Base-by-base conservation (phyloP, 2,888 invertebrate species). In the Drosophila yooni region DNA sequence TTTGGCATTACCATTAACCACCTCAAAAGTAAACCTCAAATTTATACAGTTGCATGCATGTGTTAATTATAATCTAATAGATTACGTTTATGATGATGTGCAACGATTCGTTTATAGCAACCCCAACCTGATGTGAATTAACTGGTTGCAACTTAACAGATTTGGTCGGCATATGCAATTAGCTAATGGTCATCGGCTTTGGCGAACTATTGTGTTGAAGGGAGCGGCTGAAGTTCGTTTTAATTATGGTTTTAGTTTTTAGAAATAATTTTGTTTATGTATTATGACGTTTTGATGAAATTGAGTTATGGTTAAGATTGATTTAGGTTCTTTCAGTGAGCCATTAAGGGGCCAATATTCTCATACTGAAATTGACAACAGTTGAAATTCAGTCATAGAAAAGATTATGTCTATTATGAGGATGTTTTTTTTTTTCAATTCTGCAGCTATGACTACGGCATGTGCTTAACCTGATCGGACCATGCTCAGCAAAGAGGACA, bases 11-110 rank as follows among this genome's bases (percentile, higher is more conserved):
- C 34, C 65, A 52, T 67, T 69, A 77, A 81, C 51, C 31, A 69
- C 85, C 88, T 70, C 85, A 86, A 67, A 70, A 75, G 71, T 53
- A 76, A 78, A 81, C 81, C 83, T 74, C 81, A 79, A 83, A 79
- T 79, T 61, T 69, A 82, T 74, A 82, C 76, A 78, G 70, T 76
- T 73, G 70, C 68, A 80, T 67, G 56, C 67, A 81, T 50, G 52
- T 50, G 50, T 31, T 63, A 27, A 62, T 58, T 53, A 50, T 46
- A 38, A 50, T 59, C 52, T 43, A 15, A 29, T 56, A n/a, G 25
- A 65, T 54, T 15, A 65, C 57, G 1, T 33, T 40, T 4, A 68
- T 60, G n/a, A 40, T 54, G n/a, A 43, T 36, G 33, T 50, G 56
- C 63, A 40, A 43, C 25, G 57, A 31, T 51, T 60, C 63, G 64